Evolutionary conservation across 2,888 invertebrate genomes (phyloP), one percentile per base, ranked within the genome.

Genomic region (Andrena marginata): DNA sequence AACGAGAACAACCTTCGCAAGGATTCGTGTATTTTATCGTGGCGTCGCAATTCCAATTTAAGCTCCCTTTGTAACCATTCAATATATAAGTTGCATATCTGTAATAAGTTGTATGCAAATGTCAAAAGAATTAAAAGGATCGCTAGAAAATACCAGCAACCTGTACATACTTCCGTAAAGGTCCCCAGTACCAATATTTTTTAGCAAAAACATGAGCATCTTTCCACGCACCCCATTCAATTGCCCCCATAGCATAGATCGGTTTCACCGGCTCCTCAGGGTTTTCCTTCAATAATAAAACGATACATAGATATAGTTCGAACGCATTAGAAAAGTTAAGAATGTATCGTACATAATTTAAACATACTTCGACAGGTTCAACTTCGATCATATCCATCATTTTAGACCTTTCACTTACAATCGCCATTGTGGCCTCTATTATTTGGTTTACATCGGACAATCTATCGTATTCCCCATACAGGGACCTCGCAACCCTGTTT

Each of bases 111-210:
- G 54, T 56, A n/a, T 42, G 13, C 1, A 31, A 64, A 59, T 70
- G 33, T 23, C 6, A 77, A 2, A 16, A 2, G 23, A 20, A 33
- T 48, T 56, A 7, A 0, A 51, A 70, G 16, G 42, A 29, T 7
- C 33, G 62, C 23, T n/a, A 3, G 31, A 33, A 0, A 56, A 75
- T 26, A 23, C 16, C 51, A 63, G 29, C 54, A 63, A 73, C 13
- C 20, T 29, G 20, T 77, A 69, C 69, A 84, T 85, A 94, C 94
- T 90, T 96, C 91, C 97, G 96, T 0, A 98, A 94, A 0, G 96
- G 95, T 2, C 98, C 98, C 94, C 97, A 97, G 89, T 98, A 97
- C 98, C 99, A 99, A 93, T 98, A 98, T 94, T 97, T 97, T 85
- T 97, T 96, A 90, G 96, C 96, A 85, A 95, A 95, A 0, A 96